These are phyloP conservation scores for Prionchulus punctatus DNA, from an alignment of 2,888 invertebrate genomes.

Conservation along the genomic window DNA sequence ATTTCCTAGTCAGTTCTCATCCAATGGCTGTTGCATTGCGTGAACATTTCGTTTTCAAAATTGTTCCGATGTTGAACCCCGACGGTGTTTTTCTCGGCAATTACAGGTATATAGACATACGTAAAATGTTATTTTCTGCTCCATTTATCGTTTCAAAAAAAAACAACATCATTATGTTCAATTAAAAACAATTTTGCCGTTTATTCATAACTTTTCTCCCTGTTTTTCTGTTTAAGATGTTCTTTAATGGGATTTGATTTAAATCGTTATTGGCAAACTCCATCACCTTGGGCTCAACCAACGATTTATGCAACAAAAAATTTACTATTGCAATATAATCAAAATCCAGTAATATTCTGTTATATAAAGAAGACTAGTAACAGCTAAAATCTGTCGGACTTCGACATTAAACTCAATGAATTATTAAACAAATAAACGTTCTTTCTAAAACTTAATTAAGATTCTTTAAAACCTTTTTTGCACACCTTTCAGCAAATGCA, in stretches of 20 bases:
- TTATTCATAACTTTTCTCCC: background rate
- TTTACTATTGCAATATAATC: background rate
- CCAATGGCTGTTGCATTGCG: conserved; percentile 46
- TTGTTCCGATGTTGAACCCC: conserved; percentile 72
- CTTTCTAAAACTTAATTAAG: no score
- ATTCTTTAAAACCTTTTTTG: conserved; percentile 17
- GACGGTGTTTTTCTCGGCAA: conserved; percentile 77
- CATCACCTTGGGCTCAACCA: conserved; percentile 76
- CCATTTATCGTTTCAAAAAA: background rate
- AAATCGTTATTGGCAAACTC: conserved; percentile 80
- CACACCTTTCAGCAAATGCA: conserved; percentile 45
- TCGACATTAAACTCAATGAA: no score
- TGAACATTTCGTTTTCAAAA: conserved; percentile 60
- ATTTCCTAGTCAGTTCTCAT: conserved; percentile 47
- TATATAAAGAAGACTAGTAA: no score
- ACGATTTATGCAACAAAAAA: conserved; percentile 75
- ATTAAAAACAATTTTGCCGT: background rate
- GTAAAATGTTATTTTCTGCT: background rate
- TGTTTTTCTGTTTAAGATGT: conserved; percentile 42
- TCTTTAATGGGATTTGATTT: conserved; percentile 81
- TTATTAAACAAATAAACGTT: no score
- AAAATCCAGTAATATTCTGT: no score
- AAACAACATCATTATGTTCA: background rate
- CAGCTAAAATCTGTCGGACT: no score
- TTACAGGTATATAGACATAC: conserved; percentile 37